These are phyloP conservation scores for Spilosoma lubricipeda DNA, from an alignment of 2,888 invertebrate species.

Conservation along the genomic window DNA sequence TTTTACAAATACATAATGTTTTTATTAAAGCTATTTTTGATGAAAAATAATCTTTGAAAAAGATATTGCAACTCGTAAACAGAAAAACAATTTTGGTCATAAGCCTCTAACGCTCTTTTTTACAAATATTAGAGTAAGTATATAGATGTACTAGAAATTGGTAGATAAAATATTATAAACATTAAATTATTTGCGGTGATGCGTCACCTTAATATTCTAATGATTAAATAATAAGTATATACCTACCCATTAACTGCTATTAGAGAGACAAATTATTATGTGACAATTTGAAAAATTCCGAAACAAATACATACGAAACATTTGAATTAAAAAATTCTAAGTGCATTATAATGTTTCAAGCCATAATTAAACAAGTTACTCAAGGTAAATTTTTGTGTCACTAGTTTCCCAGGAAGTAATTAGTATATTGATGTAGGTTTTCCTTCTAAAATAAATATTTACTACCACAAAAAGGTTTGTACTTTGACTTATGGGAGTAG, in stretches of 20 bases:
- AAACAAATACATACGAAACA: neutral
- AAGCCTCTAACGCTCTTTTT: too few relatives aligned
- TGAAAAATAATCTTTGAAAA: neutral
- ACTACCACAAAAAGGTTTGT: neutral
- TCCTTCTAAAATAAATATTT: neutral
- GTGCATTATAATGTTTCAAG: neutral
- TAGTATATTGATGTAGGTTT: neutral
- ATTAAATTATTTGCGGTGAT: neutral
- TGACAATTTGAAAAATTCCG: neutral
- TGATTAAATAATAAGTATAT: too few relatives aligned
- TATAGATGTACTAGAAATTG: neutral
- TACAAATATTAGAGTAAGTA: too few relatives aligned
- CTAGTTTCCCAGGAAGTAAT: neutral
- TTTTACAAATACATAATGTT: neutral
- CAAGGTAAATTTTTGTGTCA: neutral
- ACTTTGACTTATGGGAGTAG: neutral
- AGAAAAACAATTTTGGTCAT: too few relatives aligned
- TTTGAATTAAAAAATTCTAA: neutral
- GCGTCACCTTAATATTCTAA: too few relatives aligned
- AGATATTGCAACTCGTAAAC: neutral
- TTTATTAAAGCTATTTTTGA: neutral
- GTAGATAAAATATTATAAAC: neutral
- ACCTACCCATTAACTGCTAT: too few relatives aligned
- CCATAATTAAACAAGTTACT: neutral
- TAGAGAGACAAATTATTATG: too few relatives aligned